Evolutionary conservation across 1,140 invertebrate species (phyloP).

Genomic region (Anadara kagoshimensis): DNA sequence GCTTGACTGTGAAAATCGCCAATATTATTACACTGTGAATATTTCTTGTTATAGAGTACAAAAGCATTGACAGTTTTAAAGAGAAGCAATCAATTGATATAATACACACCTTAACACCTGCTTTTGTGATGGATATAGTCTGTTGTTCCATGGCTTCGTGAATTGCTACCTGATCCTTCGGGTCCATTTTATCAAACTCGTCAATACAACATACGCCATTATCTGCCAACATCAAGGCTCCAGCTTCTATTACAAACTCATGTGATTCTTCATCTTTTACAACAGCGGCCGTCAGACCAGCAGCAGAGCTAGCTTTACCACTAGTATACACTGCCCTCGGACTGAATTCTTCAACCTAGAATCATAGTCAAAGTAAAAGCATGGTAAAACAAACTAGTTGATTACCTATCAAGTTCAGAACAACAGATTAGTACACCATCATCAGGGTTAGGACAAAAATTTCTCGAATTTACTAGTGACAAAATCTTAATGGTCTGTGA

Average conservation of each 20-base stretch:
- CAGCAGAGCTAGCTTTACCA: constrained; percentile 97
- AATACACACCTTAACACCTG: constrained; percentile 87
- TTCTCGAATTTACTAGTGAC: too few species aligned
- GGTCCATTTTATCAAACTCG: constrained; percentile 99
- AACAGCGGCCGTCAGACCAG: constrained; percentile 94
- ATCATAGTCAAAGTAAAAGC: constrained; percentile 37
- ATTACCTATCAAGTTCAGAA: background rate
- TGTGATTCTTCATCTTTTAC: constrained; percentile 97
- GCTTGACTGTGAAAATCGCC: too few species aligned
- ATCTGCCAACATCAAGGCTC: constrained; percentile 98
- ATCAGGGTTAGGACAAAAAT: too few species aligned
- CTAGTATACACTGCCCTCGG: constrained; percentile 98
- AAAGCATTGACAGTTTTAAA: too few species aligned
- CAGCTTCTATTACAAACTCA: constrained; percentile 99
- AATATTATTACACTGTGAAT: too few species aligned
- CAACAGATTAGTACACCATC: too few species aligned
- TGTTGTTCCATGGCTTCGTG: constrained; percentile 99
- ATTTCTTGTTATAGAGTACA: too few species aligned
- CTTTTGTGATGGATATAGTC: constrained; percentile 99
- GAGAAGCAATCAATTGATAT: background rate
- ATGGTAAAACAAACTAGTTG: background rate
- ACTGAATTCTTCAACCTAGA: constrained; percentile 91
- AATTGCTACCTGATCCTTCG: constrained; percentile 97
- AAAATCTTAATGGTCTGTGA: too few species aligned
- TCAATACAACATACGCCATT: constrained; percentile 99